phyloP scores from a whole-genome alignment of 1,140 invertebrate species.

The Ephestia elutella region DNA sequence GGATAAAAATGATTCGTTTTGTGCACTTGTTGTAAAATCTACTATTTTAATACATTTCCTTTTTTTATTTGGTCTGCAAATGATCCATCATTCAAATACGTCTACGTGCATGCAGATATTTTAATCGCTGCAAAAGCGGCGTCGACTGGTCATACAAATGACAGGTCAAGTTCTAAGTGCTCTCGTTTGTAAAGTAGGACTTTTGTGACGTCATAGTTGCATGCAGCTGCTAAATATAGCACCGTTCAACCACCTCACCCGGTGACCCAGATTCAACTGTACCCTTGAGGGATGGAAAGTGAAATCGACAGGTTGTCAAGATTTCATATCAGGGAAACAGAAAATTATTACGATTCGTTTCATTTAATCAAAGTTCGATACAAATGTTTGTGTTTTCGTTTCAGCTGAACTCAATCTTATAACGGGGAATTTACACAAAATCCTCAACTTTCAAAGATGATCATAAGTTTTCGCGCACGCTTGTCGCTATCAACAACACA shows the following conservation, averaged over 20 bases:
- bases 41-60: too few species aligned
- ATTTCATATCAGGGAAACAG: background rate
- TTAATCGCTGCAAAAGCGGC: background rate
- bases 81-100: too few species aligned
- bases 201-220: constrained; percentile 36
- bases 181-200: constrained; percentile 28
- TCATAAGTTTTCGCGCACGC: too few species aligned
- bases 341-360: background rate
- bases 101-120: background rate
- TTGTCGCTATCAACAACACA: too few species aligned
- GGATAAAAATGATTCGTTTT: too few species aligned
- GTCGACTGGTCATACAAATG: constrained; percentile 5
- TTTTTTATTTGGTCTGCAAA: too few species aligned
- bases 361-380: too few species aligned
- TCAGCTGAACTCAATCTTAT: too few species aligned
- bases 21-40: too few species aligned
- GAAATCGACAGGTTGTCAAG: constrained; percentile 6
- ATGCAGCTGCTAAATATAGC: constrained; percentile 41
- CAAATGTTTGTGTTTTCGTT: too few species aligned
- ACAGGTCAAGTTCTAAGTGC: constrained; percentile 31
- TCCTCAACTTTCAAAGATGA: too few species aligned
- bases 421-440: too few species aligned
- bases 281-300: constrained; percentile 19
- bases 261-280: constrained; percentile 33
- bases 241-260: constrained; percentile 28